Evolutionary conservation across 1,140 invertebrate species (phyloP), one percentile per base, ranked within the genome.

Genomic region (Aricia agestis): DNA sequence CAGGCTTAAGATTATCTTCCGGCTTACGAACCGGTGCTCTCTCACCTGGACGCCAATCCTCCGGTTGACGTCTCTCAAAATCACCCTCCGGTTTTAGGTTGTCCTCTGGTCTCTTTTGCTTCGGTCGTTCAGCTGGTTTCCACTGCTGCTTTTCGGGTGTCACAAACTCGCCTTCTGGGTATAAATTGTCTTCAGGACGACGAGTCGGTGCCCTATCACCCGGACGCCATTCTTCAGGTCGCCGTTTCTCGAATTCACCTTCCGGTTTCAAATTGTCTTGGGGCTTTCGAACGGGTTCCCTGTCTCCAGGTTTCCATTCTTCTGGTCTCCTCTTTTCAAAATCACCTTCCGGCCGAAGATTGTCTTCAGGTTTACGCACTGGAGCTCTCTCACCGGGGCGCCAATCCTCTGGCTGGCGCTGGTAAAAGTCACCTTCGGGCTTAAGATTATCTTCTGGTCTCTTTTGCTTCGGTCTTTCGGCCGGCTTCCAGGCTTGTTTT

Each of bases 251-350:
- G 93, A 93, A 81, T 80, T 92, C 81, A 82, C 89, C 71, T 89
- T 93, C 76, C 77, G 88, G 83, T 93, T 92, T 71, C 88, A 92
- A 69, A 82, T 86, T 87, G 52, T 92, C 89, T 11, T 86, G 86
- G 0, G 88, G 92, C 72, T 92, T 90, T 76, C 93, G 92, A 15
- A 93, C 85, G 73, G 92, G 94, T 79, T 94, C 94, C 93, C 94
- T 72, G 91, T 93, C 71, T 72, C 92, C 85, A 93, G 93, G 76
- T 94, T 93, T 71, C 95, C 94, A 89, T 95, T 72, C 94, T 78
- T 92, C 95, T 94, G 5, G 94, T 95, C 87, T 94, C 94, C 32
- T 95, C 95, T 81, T 96, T 95, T 75, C 95, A 93, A 94, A 94
- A 65, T 94, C 93, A 17, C 94, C 94, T 85, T 94, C 94, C 0